Evolutionary conservation across 1,140 invertebrate genomes (phyloP).

Genomic region (Asobara japonica): DNA sequence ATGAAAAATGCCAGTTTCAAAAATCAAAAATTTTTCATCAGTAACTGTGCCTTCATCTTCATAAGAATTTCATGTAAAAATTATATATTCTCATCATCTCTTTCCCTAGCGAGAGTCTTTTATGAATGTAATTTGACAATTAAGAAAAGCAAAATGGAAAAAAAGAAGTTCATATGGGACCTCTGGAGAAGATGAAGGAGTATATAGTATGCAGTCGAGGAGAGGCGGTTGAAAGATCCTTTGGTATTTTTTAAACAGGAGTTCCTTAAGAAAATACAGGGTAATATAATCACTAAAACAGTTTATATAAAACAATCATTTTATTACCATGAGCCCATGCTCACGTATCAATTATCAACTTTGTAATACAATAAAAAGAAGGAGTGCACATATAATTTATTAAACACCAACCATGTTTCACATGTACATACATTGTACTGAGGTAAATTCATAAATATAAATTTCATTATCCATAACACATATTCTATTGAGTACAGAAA

Average conservation of each 20-base stretch:
- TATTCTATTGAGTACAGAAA: neutral
- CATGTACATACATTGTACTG: neutral
- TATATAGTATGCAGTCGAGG: no score
- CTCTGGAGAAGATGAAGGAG: no score
- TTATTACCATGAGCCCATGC: neutral
- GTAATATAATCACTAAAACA: constrained; percentile 8
- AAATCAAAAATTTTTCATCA: no score
- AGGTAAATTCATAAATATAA: neutral
- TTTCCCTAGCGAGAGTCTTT: no score
- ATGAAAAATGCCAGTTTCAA: no score
- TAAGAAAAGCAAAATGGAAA: no score
- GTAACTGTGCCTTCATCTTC: neutral
- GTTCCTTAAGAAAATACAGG: constrained; percentile 3
- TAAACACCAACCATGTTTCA: neutral
- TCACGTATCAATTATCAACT: neutral
- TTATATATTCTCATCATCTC: no score
- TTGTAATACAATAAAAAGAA: constrained; percentile 6
- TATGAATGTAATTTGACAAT: no score
- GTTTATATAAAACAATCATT: constrained; percentile 1
- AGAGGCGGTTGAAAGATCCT: neutral
- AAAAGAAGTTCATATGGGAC: no score
- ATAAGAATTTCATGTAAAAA: no score
- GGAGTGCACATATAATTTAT: neutral
- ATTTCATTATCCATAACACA: neutral
- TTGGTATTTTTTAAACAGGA: neutral